Base-by-base conservation (phyloP, 2,797 vertebrate species). In the Epinephelus coioides region DNA sequence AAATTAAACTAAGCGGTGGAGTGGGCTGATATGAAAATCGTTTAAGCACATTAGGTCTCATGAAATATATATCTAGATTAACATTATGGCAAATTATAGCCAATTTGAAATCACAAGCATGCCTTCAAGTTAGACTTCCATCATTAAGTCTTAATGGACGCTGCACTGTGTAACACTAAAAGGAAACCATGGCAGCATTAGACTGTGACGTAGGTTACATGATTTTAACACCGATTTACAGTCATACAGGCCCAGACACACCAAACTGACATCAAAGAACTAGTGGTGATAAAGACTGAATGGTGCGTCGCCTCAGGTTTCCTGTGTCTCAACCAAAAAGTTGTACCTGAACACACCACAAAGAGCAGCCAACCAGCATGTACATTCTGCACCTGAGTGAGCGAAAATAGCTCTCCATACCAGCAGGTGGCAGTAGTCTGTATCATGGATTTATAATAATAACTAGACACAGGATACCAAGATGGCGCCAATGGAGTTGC, bases 81-180 rank as follows among this genome's bases (percentile, higher is more conserved):
- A 77, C n/a, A 79, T 82, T 83, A 80, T 56, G 47, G 71, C 54
- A 88, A 81, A 85, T 88, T 56, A 82, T 46, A 43, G 44, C 30
- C 25, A 46, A 76, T 84, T 86, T 84, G 13, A 84, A 87, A 81
- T 86, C 59, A 69, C 64, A 78, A 76, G 77, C 76, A 43, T 82
- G 60, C 73, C 75, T 83, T 74, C 43, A 75, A 83, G 78, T 84
- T 76, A 60, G 75, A 63, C 65, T 66, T 69, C 74, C 51, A 62
- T 84, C 74, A 79, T 81, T 82, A 80, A 69, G 66, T 73, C 69
- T 65, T 84, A 84, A 89, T 86, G 63, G 76, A 76, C 40, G 61
- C 57, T 66, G 57, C 53, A 34, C 61, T 73, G 64, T 68, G 38
- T 51, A 82, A 82, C 40, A 66, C 69, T 34, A 70, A 64, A 54